Conservation (phyloP, 2,113 vertebrate species). For the Rhagologus leucostigma region DNA sequence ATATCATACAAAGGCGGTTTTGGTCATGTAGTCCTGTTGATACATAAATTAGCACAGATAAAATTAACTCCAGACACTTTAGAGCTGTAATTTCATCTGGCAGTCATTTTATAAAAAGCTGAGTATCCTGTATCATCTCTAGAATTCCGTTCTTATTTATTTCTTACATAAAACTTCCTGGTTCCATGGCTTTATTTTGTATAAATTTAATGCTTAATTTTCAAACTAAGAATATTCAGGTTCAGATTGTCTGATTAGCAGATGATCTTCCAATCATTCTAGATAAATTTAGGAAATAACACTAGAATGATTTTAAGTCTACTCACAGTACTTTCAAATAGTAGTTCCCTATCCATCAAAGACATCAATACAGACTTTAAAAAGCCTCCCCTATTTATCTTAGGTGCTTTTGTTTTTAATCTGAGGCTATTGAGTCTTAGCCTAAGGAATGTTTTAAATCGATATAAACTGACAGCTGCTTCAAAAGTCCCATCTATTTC, state of each 20-base stretch:
- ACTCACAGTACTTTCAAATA: neutral
- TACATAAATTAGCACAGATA: neutral
- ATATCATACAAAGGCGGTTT: neutral
- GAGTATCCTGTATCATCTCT: neutral
- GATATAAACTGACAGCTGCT: neutral
- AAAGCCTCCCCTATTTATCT: neutral
- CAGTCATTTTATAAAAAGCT: neutral
- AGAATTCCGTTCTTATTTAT: neutral
- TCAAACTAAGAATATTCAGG: neutral
- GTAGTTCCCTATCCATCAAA: neutral
- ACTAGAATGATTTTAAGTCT: neutral
- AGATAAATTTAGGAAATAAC: neutral
- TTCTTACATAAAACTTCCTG: neutral
- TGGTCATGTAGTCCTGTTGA: neutral
- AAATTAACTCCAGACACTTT: neutral
- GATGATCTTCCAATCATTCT: neutral
- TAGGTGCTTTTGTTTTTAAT: neutral
- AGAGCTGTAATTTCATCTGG: neutral
- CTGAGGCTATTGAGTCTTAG: neutral
- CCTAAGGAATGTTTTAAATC: neutral
- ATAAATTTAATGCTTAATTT: neutral
- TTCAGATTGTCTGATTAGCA: neutral
- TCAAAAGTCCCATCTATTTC: neutral
- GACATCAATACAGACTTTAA: neutral
- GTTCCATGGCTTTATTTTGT: neutral